A percentile compares a stretch with the other conserved stretches of the same genome.
These are phyloP conservation scores for Drosophila melanocephala DNA, from an alignment of 2,888 invertebrate genomes.

Conservation along the genomic window DNA sequence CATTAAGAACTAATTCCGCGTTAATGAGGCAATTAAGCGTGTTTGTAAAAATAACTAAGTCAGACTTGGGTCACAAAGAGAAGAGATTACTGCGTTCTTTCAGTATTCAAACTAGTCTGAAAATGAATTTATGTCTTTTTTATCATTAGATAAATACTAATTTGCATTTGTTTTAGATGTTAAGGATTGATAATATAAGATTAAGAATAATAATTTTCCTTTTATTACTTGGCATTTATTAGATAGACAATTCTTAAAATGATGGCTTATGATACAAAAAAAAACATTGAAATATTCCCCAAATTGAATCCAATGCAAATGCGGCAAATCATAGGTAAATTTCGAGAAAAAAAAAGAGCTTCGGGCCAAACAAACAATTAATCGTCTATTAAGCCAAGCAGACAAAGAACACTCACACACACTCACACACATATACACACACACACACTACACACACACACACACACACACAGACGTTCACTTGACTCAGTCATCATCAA, in stretches of 20 bases:
- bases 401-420: neutral
- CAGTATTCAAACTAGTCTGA: neutral
- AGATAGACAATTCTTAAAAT: neutral
- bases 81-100: neutral
- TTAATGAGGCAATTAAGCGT: too few relatives aligned
- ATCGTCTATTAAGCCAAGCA: conserved; percentile 18
- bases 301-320: neutral
- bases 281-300: neutral
- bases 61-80: too few relatives aligned
- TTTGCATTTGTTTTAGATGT: neutral
- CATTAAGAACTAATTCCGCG: neutral
- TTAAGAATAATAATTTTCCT: neutral
- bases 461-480: neutral
- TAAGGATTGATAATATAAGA: neutral
- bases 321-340: conserved; percentile 27
- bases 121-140: neutral
- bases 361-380: conserved; percentile 39
- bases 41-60: too few relatives aligned
- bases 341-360: conserved; percentile 5
- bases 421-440: neutral
- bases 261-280: neutral
- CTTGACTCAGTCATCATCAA: conserved; percentile 28
- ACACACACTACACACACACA: neutral
- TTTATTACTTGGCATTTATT: neutral
- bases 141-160: neutral